Percentiles rank a stretch among this genome's conserved stretches.
Evolutionary conservation across 2,888 invertebrate genomes (phyloP).

Genomic region (Dryocosmus kuriphilus): DNA sequence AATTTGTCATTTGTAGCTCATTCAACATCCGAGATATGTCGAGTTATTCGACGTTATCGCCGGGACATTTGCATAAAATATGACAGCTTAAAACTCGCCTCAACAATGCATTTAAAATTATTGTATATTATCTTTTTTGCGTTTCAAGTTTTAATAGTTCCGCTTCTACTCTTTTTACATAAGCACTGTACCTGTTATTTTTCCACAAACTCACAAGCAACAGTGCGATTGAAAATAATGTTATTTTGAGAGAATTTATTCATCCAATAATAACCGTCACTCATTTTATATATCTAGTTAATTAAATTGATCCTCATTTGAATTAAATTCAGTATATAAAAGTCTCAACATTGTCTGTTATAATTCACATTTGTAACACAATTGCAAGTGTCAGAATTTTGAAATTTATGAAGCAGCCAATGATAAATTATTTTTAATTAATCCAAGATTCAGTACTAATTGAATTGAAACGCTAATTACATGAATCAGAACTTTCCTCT

Average conservation of each 20-base stretch:
- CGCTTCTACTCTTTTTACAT: neutral
- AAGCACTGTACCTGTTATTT: neutral
- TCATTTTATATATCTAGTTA: neutral
- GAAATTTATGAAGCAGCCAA: neutral
- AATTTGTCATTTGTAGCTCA: conserved; percentile 56
- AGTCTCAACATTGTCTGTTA: neutral
- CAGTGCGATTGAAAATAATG: neutral
- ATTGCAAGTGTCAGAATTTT: neutral
- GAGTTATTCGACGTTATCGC: conserved; percentile 53
- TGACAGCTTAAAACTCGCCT: conserved; percentile 44
- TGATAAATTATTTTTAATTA: neutral
- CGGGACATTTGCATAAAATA: conserved; percentile 51
- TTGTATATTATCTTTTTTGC: conserved; percentile 48
- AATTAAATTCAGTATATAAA: neutral
- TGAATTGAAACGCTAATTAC: neutral
- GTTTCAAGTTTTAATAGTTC: conserved; percentile 29
- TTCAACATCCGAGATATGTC: conserved; percentile 55
- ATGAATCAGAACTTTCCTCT: neutral
- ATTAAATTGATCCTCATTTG: neutral
- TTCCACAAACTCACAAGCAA: neutral
- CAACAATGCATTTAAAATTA: conserved; percentile 8
- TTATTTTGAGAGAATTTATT: neutral
- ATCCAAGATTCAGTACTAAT: neutral
- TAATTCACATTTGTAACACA: neutral
- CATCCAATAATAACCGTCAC: neutral